Base-by-base conservation (phyloP, 2,113 vertebrate species). In the Syrrhaptes paradoxus region DNA sequence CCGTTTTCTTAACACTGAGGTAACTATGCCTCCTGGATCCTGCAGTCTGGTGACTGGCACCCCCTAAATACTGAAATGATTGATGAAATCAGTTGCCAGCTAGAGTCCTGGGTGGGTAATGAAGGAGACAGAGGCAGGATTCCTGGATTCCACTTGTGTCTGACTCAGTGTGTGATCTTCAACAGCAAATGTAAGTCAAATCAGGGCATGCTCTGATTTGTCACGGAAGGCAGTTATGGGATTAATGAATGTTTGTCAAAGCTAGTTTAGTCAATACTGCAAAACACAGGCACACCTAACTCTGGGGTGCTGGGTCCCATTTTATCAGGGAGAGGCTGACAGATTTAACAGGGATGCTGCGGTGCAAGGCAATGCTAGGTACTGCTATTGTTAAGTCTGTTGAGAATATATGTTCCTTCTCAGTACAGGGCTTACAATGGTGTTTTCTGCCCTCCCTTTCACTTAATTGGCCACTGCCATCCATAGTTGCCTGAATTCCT, bases 121-220 rank as follows among this genome's bases (percentile, higher is more conserved):
- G 4, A 54, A 32, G 68, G 75, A 91, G 76, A 32, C 36, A 31
- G 89, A 67, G 55, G 58, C 43, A 80, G 48, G 43, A 86, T 85
- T 88, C 91, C 93, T 95, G 93, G 55, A 71, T 93, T 93, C 91
- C 48, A 15, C 51, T 86, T 52, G 34, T 41, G 67, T 77, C 90
- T 95, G 88, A 90, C 76, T 93, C 79, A 83, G 65, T 87, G 79
- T 75, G 75, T 57, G 88, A 96, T 93, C 79, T 91, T 74, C 80
- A 84, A 5, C 82, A 94, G 87, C 83, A 96, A 63, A 86, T 32
- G 8, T 12, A 75, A 88, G 79, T 90, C 82, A 88, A 81, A 87
- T 32, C 72, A 84, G 90, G 85, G 75, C 89, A 59, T 57, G 83
- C 90, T 92, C 75, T 80, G 83, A 81, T 93, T 88, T 78, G 83